Percentiles rank a stretch among this genome's conserved stretches.
phyloP scores from a whole-genome alignment of 2,888 invertebrate species.

The Trissolcus brochymenae region DNA sequence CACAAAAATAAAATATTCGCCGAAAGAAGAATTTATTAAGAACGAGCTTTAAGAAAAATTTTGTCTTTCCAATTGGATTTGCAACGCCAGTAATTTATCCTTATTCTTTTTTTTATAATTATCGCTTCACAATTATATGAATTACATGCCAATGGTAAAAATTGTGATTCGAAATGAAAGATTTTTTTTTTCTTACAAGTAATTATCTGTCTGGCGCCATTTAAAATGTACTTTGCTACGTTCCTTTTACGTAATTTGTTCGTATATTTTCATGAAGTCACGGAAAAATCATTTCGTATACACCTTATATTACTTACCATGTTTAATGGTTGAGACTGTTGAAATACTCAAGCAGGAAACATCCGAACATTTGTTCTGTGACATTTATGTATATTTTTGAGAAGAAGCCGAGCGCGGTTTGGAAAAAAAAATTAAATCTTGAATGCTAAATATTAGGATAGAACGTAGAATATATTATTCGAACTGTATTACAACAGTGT shows the following conservation, averaged over 20 bases:
- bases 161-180: slow-evolving; percentile 21
- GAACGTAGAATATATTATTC: too few species aligned
- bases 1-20: too few species aligned
- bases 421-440: too few species aligned
- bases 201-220: slow-evolving; percentile 42
- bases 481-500: too few species aligned
- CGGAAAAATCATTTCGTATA: slow-evolving; percentile 6
- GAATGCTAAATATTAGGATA: too few species aligned
- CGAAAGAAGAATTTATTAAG: too few species aligned
- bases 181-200: slow-evolving; percentile 18
- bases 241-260: slow-evolving; percentile 23
- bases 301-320: neutral
- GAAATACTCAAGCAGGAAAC: neutral
- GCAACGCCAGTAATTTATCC: neutral
- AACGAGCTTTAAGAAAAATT: neutral
- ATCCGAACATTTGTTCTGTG: neutral
- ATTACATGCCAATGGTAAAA: slow-evolving; percentile 20
- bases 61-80: slow-evolving; percentile 12
- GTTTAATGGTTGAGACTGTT: neutral
- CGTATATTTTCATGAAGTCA: slow-evolving; percentile 16
- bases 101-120: slow-evolving; percentile 23
- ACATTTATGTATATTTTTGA: neutral
- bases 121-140: slow-evolving; percentile 33
- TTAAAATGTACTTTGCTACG: slow-evolving; percentile 37
- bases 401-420: too few species aligned